phyloP scores from a whole-genome alignment of 2,888 invertebrate genomes.

The Ochropacha duplaris region DNA sequence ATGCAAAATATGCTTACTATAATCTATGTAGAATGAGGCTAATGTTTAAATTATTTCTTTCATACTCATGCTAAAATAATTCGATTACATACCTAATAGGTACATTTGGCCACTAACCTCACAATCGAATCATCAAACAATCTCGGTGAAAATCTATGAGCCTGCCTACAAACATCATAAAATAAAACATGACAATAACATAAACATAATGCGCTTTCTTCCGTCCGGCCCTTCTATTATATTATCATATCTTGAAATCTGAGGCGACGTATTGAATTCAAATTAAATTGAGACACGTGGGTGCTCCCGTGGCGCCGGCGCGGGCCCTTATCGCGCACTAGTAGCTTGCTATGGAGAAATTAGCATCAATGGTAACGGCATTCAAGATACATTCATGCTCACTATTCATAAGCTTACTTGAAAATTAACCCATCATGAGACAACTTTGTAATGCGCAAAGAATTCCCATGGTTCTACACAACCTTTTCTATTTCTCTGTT shows the following conservation, averaged over 20 bases:
- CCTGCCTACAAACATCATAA: slow-evolving; percentile 16
- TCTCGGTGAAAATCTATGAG: background rate
- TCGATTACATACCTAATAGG: too few relatives aligned
- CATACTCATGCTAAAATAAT: background rate
- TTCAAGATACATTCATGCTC: background rate
- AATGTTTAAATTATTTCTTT: too few relatives aligned
- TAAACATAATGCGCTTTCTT: slow-evolving; percentile 43
- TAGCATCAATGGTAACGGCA: slow-evolving; percentile 24
- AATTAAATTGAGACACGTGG: slow-evolving; percentile 60
- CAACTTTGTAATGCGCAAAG: background rate
- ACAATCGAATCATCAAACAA: background rate
- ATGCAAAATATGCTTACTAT: background rate
- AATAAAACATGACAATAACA: slow-evolving; percentile 14
- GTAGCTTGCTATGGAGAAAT: slow-evolving; percentile 13
- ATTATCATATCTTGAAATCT: slow-evolving; percentile 53
- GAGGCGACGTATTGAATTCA: slow-evolving; percentile 64
- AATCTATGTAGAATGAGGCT: background rate
- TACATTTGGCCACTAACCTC: background rate
- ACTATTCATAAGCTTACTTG: background rate
- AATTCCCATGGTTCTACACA: background rate
- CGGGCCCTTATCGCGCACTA: slow-evolving; percentile 27
- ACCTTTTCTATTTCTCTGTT: background rate
- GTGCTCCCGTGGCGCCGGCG: slow-evolving; percentile 53
- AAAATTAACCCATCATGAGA: background rate
- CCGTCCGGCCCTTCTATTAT: slow-evolving; percentile 51